Evolutionary conservation across 2,888 invertebrate genomes (phyloP), one percentile per base, ranked within the genome.

Genomic region (Gerris lacustris): DNA sequence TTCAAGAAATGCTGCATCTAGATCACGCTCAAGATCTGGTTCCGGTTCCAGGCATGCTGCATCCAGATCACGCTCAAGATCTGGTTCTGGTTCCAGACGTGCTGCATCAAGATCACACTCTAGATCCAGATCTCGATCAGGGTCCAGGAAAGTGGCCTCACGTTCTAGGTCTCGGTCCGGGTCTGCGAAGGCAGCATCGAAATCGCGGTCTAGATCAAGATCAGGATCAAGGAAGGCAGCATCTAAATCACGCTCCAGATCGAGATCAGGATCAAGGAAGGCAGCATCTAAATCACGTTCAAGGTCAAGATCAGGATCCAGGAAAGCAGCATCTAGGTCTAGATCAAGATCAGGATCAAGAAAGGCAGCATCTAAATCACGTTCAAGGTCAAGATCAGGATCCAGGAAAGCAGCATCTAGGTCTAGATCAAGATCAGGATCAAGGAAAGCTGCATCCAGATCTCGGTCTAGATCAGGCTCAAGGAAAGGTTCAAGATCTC

Each of bases 381-480:
- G 75, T 18, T 76, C 79, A 15, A 75, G 78, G 45, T 81, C 81
- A 18, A 11, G 76, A 70, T 77, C 75, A 70, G 73, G 76, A 69
- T 77, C 78, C 9, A 73, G 75, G 71, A 75, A 75, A 67, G 76
- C 75, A 6, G 74, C 77, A 7, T 77, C 76, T 31, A 75, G 75
- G 69, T 76, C 76, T 4, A 47, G 74, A 66, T 64, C 64, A n/a
- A 11, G 64, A 31, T 64, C 64, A 31, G 18, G 64, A 67, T 69
- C 79, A 78, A 64, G 67, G 69, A 43, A 70, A 69, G 55, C 69
- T 72, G 74, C 67, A 75, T 78, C 67, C 2, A 76, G 76, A 71
- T 76, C 76, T 63, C 69, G 75, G 17, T 76, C 79, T n/a, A 75
- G 78, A 45, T 81, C 81, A 6, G 74, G 77, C 9, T 77, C 76